Percentiles rank a stretch among this genome's conserved stretches.
Conservation (phyloP, 92 coral and sea anemone species). For the Isaurus tuberculatus region DNA sequence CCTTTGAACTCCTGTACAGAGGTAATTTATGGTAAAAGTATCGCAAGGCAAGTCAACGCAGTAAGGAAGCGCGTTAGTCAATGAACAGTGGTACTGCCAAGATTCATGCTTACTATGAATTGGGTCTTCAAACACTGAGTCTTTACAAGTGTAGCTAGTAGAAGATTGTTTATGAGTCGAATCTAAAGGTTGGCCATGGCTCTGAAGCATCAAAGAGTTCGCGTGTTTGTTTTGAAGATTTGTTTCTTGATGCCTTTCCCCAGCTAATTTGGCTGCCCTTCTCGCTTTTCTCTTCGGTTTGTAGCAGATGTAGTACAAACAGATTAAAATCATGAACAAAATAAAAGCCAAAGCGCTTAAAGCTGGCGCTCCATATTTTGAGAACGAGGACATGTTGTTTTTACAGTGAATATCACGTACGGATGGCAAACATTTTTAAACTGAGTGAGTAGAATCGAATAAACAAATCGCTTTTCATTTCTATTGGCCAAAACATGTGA, state of each 20-base stretch:
- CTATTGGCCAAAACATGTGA: too few relatives aligned
- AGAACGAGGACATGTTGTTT: constrained; percentile 22
- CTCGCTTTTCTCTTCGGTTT: constrained; percentile 37
- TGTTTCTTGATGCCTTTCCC: constrained; percentile 11
- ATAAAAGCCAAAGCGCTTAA: constrained; percentile 33
- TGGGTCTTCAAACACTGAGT: background rate
- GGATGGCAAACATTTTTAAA: too few relatives aligned
- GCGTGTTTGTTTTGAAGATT: background rate
- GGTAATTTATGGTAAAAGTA: background rate
- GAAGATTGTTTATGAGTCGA: background rate
- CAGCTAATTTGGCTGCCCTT: constrained; percentile 27
- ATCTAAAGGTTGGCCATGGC: background rate
- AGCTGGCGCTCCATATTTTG: constrained; percentile 30
- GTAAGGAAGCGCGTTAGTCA: background rate
- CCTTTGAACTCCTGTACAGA: background rate
- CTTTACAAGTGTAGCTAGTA: background rate
- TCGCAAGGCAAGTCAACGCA: background rate
- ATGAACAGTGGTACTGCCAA: too few relatives aligned
- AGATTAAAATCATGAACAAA: constrained; percentile 15
- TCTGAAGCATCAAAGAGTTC: background rate
- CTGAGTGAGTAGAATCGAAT: background rate
- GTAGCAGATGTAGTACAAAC: constrained; percentile 29
- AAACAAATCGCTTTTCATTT: too few relatives aligned
- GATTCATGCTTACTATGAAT: background rate
- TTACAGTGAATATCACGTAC: background rate